A percentile compares a stretch with the other conserved stretches of the same genome.
Evolutionary conservation across 2,113 vertebrate genomes (phyloP).

Genomic region (Peromyscus polionotus): DNA sequence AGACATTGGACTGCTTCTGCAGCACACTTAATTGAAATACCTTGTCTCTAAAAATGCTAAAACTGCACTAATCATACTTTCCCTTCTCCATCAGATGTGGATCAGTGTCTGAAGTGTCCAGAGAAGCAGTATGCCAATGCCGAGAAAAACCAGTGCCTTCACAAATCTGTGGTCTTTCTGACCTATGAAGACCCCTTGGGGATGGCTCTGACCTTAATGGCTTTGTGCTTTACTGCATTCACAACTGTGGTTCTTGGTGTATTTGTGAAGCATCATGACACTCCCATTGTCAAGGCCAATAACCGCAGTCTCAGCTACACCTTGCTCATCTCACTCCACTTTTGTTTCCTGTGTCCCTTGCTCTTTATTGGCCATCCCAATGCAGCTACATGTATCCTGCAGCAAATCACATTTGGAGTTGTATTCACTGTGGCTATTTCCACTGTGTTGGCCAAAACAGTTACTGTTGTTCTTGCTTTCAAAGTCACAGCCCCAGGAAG

Average conservation of each 20-base stretch:
- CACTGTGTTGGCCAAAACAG: background rate
- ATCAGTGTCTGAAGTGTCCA: too few species aligned
- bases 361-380: background rate
- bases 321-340: background rate
- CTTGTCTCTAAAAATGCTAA: too few species aligned
- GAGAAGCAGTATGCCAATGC: too few species aligned
- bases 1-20: background rate
- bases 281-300: background rate
- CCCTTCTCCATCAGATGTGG: too few species aligned
- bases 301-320: background rate
- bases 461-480: background rate
- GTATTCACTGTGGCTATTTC: background rate
- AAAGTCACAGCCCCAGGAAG: background rate
- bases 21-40: background rate
- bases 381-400: background rate
- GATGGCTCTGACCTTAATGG: background rate
- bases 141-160: too few species aligned
- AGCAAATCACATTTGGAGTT: background rate
- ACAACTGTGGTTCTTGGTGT: background rate
- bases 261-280: too few species aligned
- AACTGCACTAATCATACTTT: too few species aligned
- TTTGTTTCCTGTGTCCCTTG: background rate
- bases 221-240: background rate
- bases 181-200: background rate
- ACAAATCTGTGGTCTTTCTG: background rate